Percentiles rank a stretch among this genome's conserved stretches.
Evolutionary conservation across 2,113 vertebrate species (phyloP).

Genomic region (Callipepla californica): DNA sequence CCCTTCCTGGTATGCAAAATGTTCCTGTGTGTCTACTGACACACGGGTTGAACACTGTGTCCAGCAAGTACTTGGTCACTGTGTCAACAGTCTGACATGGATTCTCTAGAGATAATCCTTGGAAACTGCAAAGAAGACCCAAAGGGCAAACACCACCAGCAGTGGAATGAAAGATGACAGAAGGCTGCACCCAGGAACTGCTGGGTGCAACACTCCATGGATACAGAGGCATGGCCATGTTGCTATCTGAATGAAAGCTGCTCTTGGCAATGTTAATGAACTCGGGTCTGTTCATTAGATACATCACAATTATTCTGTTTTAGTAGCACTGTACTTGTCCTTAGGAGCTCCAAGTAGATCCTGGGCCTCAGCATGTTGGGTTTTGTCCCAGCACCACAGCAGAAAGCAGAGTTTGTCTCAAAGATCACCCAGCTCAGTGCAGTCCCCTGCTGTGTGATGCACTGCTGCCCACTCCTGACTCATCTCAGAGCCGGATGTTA

Average conservation of each 20-base stretch:
- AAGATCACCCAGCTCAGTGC: not conserved
- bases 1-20: not conserved
- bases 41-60: not conserved
- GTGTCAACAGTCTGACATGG: not conserved
- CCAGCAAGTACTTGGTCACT: not conserved
- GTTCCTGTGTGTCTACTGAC: not conserved
- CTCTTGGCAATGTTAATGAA: not conserved
- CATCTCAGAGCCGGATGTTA: not conserved
- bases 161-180: not conserved
- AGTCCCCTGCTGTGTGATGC: not conserved
- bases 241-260: fast-evolving
- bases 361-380: not conserved
- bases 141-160: not conserved
- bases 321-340: too few species aligned
- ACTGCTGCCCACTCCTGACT: not conserved
- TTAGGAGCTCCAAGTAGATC: not conserved
- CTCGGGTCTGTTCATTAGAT: not conserved
- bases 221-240: fast-evolving
- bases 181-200: not conserved
- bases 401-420: not conserved
- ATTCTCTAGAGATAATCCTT: not conserved
- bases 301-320: not conserved
- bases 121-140: not conserved
- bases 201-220: fast-evolving
- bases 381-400: not conserved